Percentiles rank a stretch among this genome's conserved stretches.
Conservation (phyloP, 2,797 vertebrate species). For the Takifugu rubripes region DNA sequence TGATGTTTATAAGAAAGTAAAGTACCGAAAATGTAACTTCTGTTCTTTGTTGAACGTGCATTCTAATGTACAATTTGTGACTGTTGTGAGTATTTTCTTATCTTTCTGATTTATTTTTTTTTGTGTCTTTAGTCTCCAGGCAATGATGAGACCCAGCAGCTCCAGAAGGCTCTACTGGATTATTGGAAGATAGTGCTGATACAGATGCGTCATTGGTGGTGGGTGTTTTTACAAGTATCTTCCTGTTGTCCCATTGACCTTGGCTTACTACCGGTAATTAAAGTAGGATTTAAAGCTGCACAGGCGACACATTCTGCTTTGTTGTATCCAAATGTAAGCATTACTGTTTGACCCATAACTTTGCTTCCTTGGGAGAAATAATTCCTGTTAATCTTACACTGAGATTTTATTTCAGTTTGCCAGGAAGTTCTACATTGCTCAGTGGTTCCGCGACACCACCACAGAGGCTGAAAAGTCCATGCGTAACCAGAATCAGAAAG, state of each 20-base stretch:
- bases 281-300: not conserved
- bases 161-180: conserved; percentile 95
- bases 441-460: conserved; percentile 95
- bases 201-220: conserved; percentile 91
- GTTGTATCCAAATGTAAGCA: not conserved
- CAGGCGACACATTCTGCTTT: not conserved
- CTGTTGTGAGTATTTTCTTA: conserved; percentile 3
- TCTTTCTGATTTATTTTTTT: not conserved
- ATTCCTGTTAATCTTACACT: conserved; percentile 1
- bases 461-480: conserved; percentile 98
- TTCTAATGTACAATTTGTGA: not conserved
- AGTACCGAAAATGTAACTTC: not conserved
- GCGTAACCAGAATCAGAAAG: conserved; percentile 87
- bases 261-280: not conserved
- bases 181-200: conserved; percentile 93
- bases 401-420: conserved; percentile 80
- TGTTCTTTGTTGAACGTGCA: not conserved
- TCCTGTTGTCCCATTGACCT: not conserved
- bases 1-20: not conserved
- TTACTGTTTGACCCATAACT: not conserved
- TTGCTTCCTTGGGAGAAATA: no score
- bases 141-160: conserved; percentile 91
- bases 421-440: conserved; percentile 94
- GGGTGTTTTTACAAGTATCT: conserved; percentile 44
- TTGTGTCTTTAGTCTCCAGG: conserved; percentile 67